Evolutionary conservation across 2,888 invertebrate genomes (phyloP).

Genomic region (Torymus tubicola): DNA sequence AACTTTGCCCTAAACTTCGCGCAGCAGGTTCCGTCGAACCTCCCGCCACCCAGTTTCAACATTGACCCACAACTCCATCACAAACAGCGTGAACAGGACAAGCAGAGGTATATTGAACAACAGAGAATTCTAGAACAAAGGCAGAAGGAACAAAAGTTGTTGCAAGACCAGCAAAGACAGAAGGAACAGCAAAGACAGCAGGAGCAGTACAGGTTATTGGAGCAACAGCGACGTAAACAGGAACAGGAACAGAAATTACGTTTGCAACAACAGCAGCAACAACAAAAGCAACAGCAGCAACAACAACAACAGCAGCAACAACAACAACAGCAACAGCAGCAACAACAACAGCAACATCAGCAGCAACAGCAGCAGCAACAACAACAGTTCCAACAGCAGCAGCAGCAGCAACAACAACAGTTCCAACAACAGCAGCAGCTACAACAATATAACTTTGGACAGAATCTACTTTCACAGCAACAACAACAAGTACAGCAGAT

Average conservation of each 20-base stretch:
- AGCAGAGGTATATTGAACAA: slow-evolving; percentile 66
- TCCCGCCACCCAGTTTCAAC: slow-evolving; percentile 52
- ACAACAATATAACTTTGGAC: slow-evolving; percentile 57
- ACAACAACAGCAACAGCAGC: slow-evolving; percentile 66
- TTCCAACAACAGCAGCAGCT: slow-evolving; percentile 64
- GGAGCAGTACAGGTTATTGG: slow-evolving; percentile 80
- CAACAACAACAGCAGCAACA: slow-evolving; percentile 66
- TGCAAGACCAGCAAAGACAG: slow-evolving; percentile 76
- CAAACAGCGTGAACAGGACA: slow-evolving; percentile 67
- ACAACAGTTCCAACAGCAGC: slow-evolving; percentile 57
- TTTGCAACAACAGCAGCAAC: slow-evolving; percentile 65
- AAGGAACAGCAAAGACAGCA: slow-evolving; percentile 79
- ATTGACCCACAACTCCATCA: slow-evolving; percentile 57
- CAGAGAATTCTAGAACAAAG: slow-evolving; percentile 64
- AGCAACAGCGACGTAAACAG: slow-evolving; percentile 77
- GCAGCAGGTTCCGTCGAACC: slow-evolving; percentile 60
- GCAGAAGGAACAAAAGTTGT: slow-evolving; percentile 59
- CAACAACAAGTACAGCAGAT: slow-evolving; percentile 71
- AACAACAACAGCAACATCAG: slow-evolving; percentile 60
- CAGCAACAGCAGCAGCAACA: slow-evolving; percentile 65
- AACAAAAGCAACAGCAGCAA: slow-evolving; percentile 64
- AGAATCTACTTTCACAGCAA: slow-evolving; percentile 60
- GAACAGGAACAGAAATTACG: too few relatives aligned
- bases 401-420: slow-evolving; percentile 64
- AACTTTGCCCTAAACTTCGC: slow-evolving; percentile 62